phyloP scores from a whole-genome alignment of 2,888 invertebrate genomes.

The Hirtodrosophila cameraria region DNA sequence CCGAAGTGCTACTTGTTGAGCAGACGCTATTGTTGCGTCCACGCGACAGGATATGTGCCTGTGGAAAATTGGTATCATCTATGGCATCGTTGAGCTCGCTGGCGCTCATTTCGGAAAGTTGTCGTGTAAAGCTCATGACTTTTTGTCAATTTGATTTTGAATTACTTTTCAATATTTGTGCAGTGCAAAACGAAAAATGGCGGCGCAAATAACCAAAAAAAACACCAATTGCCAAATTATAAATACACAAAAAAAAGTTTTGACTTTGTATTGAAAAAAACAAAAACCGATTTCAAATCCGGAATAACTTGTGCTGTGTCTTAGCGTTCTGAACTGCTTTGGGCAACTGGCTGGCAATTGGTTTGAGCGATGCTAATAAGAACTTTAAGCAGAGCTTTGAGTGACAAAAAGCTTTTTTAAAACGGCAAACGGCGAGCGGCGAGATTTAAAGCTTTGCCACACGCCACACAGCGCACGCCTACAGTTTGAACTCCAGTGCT shows the following conservation, averaged over 20 bases:
- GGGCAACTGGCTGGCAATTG: slow-evolving; percentile 42
- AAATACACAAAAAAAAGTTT: slow-evolving; percentile 45
- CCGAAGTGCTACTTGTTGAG: slow-evolving; percentile 82
- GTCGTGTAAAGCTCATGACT: slow-evolving; percentile 81
- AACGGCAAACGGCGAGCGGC: background rate
- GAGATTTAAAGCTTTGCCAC: background rate
- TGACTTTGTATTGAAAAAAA: slow-evolving; percentile 16
- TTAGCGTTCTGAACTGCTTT: slow-evolving; percentile 51
- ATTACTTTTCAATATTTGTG: slow-evolving; percentile 18
- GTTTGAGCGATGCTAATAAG: slow-evolving; percentile 58
- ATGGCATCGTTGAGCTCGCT: slow-evolving; percentile 84
- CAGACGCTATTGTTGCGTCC: slow-evolving; percentile 83
- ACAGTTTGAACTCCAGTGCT: slow-evolving; percentile 40
- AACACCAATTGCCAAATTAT: slow-evolving; percentile 26
- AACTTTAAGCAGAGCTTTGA: slow-evolving; percentile 66
- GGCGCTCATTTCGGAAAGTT: slow-evolving; percentile 83
- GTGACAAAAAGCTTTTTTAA: slow-evolving; percentile 37
- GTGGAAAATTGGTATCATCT: slow-evolving; percentile 84
- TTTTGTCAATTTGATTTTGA: background rate
- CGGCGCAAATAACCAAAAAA: slow-evolving; percentile 7
- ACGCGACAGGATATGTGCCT: slow-evolving; percentile 83
- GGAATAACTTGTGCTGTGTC: slow-evolving; percentile 15
- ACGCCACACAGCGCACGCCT: slow-evolving; percentile 39
- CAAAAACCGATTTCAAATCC: background rate
- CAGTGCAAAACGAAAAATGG: slow-evolving; percentile 5